Percentiles rank a stretch among this genome's conserved stretches.
Conservation (phyloP, 2,888 invertebrate genomes). For the Cotesia congregata region DNA sequence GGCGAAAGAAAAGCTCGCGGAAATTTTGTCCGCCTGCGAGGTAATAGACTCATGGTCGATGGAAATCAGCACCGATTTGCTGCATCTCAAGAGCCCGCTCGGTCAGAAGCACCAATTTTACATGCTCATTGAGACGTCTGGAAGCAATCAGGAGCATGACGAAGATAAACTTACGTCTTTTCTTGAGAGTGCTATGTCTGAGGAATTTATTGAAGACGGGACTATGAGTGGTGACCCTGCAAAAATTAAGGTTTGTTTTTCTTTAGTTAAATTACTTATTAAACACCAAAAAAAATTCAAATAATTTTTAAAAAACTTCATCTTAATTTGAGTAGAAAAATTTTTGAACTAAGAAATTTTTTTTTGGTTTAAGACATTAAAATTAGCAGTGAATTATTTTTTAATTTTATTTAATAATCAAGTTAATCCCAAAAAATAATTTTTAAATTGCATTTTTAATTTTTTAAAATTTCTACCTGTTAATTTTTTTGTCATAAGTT, state of each 20-base stretch:
- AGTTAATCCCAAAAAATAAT: too few relatives aligned
- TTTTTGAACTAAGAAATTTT: too few relatives aligned
- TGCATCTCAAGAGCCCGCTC: slow-evolving; percentile 73
- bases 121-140: slow-evolving; percentile 89
- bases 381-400: too few relatives aligned
- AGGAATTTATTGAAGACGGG: slow-evolving; percentile 84
- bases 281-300: not conserved
- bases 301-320: too few relatives aligned
- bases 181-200: slow-evolving; percentile 80
- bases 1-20: slow-evolving; percentile 84
- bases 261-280: not conserved
- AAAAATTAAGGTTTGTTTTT: slow-evolving; percentile 78
- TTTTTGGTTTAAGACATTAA: too few relatives aligned
- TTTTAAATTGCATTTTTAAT: too few relatives aligned
- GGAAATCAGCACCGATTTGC: slow-evolving; percentile 76
- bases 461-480: too few relatives aligned
- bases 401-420: too few relatives aligned
- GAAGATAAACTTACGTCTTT: slow-evolving; percentile 88
- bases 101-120: slow-evolving; percentile 79
- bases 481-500: too few relatives aligned
- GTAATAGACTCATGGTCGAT: slow-evolving; percentile 88
- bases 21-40: slow-evolving; percentile 96
- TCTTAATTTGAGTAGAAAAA: too few relatives aligned
- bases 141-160: slow-evolving; percentile 88
- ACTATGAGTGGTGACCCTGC: slow-evolving; percentile 87